phyloP scores from a whole-genome alignment of 2,888 invertebrate species.

The Vesta saturnalis region DNA sequence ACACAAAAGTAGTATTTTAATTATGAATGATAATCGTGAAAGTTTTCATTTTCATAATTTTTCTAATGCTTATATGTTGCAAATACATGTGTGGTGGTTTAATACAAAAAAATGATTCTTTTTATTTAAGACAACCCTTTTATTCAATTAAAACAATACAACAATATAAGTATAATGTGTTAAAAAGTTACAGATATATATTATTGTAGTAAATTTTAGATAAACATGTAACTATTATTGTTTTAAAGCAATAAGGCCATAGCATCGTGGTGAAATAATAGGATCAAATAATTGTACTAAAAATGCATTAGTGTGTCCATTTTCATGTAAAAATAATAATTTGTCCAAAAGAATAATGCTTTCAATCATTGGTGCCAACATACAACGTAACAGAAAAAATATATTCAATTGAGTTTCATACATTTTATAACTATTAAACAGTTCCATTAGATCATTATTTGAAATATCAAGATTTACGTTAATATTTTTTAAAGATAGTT shows the following conservation, averaged over 20 bases:
- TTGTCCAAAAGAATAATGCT: constrained; percentile 84
- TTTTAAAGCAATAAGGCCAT: constrained; percentile 74
- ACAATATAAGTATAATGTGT: too few relatives aligned
- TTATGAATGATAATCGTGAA: too few relatives aligned
- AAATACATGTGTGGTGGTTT: too few relatives aligned
- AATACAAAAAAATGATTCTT: too few relatives aligned
- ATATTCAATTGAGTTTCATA: constrained; percentile 71
- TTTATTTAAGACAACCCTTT: too few relatives aligned
- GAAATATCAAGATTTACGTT: constrained; percentile 65
- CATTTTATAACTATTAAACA: constrained; percentile 58
- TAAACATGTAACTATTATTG: too few relatives aligned
- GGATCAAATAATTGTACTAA: constrained; percentile 86
- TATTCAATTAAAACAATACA: too few relatives aligned
- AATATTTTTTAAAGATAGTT: constrained; percentile 72
- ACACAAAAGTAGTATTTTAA: too few relatives aligned
- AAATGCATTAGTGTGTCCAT: constrained; percentile 67
- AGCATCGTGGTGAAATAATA: constrained; percentile 83
- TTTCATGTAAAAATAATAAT: constrained; percentile 78
- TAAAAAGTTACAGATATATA: too few relatives aligned
- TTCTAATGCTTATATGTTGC: too few relatives aligned
- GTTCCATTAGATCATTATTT: constrained; percentile 59
- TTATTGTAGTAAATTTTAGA: too few relatives aligned
- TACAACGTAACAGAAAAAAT: constrained; percentile 81
- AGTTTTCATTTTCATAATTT: too few relatives aligned
- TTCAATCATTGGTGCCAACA: constrained; percentile 84